These are phyloP conservation scores for Microcebus murinus DNA, from an alignment of 2,113 vertebrate species.

Conservation along the genomic window DNA sequence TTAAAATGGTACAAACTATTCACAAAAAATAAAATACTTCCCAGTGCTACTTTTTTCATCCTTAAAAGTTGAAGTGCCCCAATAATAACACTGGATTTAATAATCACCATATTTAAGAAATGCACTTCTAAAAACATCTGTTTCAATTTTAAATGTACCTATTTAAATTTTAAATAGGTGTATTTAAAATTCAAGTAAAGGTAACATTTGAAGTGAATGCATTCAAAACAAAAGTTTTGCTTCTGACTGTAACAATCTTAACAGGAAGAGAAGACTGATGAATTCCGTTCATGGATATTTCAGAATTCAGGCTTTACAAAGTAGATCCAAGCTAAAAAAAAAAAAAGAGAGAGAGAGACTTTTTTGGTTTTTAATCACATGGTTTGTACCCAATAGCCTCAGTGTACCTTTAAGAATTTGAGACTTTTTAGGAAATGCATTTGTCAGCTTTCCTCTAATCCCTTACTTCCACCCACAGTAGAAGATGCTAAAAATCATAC, in stretches of 20 bases:
- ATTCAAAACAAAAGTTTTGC: not conserved
- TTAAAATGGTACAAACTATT: not conserved
- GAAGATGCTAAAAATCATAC: not conserved
- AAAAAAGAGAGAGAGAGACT: not conserved
- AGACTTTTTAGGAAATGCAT: not conserved
- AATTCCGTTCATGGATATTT: not conserved
- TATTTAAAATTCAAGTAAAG: slow-evolving; percentile 27
- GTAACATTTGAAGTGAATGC: not conserved
- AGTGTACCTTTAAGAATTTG: not conserved
- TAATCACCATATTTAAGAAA: not conserved
- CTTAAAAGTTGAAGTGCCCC: not conserved
- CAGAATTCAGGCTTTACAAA: not conserved
- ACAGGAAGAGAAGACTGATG: not conserved
- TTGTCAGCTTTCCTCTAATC: not conserved
- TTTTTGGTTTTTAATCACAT: not conserved
- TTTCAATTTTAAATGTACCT: not conserved
- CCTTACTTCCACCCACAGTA: not conserved
- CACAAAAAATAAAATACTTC: not conserved
- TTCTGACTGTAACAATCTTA: not conserved
- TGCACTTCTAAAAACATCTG: not conserved
- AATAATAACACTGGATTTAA: not conserved
- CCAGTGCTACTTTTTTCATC: not conserved
- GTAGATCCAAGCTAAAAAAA: not conserved
- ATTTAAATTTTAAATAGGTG: slow-evolving; percentile 10
- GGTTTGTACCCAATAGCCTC: not conserved